These are phyloP conservation scores for Bothrops jararaca DNA, from an alignment of 2,113 vertebrate genomes.

Conservation along the genomic window DNA sequence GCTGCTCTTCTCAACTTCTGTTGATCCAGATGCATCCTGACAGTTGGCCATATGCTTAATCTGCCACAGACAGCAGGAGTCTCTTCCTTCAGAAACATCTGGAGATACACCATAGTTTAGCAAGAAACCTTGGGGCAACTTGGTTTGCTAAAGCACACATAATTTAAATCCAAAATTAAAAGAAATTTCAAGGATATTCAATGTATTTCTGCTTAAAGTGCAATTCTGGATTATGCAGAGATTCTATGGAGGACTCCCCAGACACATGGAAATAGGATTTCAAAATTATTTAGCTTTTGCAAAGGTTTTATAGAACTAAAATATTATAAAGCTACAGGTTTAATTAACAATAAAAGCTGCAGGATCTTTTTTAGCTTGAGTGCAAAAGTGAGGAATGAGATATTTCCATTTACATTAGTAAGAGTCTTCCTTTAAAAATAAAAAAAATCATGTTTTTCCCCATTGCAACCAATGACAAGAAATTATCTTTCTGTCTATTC, in stretches of 20 bases:
- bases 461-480: background rate
- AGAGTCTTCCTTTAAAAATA: background rate
- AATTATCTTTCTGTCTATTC: background rate
- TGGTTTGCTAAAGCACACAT: constrained; percentile 41
- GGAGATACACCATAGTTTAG: constrained; percentile 41
- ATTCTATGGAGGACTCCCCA: background rate
- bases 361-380: background rate
- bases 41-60: constrained; percentile 63
- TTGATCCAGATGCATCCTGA: constrained; percentile 60
- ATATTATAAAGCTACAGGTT: background rate
- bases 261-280: background rate
- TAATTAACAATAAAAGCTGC: background rate
- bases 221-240: background rate
- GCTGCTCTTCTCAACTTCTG: constrained; percentile 43
- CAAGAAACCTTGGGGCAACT: constrained; percentile 27
- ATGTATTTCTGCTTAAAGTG: fast-evolving
- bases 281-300: background rate
- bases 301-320: background rate
- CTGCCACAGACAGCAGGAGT: constrained; percentile 58
- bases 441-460: background rate
- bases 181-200: background rate
- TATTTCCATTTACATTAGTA: background rate
- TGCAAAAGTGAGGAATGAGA: background rate
- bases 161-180: background rate
- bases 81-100: constrained; percentile 55